Evolutionary conservation across 2,888 invertebrate genomes (phyloP).

Genomic region (Trichopoda pennipes): DNA sequence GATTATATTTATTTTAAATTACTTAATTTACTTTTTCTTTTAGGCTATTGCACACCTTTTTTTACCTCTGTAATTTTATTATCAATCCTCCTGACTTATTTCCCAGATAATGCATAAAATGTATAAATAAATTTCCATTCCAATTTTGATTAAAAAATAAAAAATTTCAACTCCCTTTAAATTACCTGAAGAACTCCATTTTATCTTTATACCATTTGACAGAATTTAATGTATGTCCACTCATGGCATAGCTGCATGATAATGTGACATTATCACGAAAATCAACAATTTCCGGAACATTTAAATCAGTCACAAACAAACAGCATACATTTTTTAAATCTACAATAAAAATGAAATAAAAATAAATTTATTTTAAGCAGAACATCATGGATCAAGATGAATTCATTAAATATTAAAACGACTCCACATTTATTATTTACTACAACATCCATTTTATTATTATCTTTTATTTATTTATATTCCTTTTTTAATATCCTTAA

Average conservation of each 20-base stretch:
- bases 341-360: conserved; percentile 65
- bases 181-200: conserved; percentile 82
- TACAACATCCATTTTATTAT: too few species aligned
- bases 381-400: not conserved
- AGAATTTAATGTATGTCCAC: conserved; percentile 81
- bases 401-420: not conserved
- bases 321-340: conserved; percentile 75
- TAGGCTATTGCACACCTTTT: too few species aligned
- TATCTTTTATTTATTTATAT: too few species aligned
- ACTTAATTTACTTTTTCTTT: too few species aligned
- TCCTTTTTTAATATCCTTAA: too few species aligned
- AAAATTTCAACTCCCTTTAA: conserved; percentile 21
- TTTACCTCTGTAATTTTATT: too few species aligned
- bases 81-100: too few species aligned
- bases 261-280: conserved; percentile 81
- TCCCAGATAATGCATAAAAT: too few species aligned
- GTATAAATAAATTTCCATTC: too few species aligned
- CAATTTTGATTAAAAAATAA: too few species aligned
- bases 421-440: not conserved
- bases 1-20: too few species aligned
- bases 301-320: conserved; percentile 80
- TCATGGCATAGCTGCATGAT: conserved; percentile 82
- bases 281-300: conserved; percentile 82
- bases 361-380: conserved; percentile 21
- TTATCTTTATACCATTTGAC: conserved; percentile 83